Conservation (phyloP, 2,113 vertebrate species). For the Anhinga rufa region DNA sequence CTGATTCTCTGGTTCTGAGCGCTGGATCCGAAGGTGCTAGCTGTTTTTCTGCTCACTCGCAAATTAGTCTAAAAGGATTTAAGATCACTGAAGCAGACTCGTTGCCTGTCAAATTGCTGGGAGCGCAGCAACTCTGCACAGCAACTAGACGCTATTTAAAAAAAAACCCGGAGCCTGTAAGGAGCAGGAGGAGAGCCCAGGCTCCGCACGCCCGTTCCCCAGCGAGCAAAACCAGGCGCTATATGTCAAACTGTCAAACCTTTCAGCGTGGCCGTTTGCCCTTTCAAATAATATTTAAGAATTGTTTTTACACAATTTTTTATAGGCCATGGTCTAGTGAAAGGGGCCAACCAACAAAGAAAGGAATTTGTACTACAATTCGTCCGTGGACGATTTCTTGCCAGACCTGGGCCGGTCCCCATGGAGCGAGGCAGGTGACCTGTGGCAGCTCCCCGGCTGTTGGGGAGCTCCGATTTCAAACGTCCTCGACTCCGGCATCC, state of each 20-base stretch:
- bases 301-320: constrained; percentile 85
- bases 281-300: constrained; percentile 84
- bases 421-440: constrained; percentile 81
- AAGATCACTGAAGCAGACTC: constrained; percentile 79
- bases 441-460: constrained; percentile 83
- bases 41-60: constrained; percentile 81
- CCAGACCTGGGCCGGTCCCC: constrained; percentile 73
- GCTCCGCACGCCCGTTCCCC: constrained; percentile 48
- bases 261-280: constrained; percentile 77
- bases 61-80: constrained; percentile 85
- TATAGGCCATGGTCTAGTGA: constrained; percentile 79
- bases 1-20: constrained; percentile 65
- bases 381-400: constrained; percentile 76
- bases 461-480: constrained; percentile 85
- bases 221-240: constrained; percentile 73
- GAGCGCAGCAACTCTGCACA: constrained; percentile 60
- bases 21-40: constrained; percentile 75
- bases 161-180: constrained; percentile 50
- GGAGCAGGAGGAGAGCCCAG: constrained; percentile 57
- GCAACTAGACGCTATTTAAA: constrained; percentile 66
- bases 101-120: constrained; percentile 69
- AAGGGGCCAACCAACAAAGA: constrained; percentile 77
- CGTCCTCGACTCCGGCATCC: constrained; percentile 77
- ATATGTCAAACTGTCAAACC: constrained; percentile 80
- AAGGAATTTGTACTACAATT: constrained; percentile 81